Evolutionary conservation across 1,140 invertebrate genomes (phyloP).

Genomic region (Paramacrobiotus metropolitanus): DNA sequence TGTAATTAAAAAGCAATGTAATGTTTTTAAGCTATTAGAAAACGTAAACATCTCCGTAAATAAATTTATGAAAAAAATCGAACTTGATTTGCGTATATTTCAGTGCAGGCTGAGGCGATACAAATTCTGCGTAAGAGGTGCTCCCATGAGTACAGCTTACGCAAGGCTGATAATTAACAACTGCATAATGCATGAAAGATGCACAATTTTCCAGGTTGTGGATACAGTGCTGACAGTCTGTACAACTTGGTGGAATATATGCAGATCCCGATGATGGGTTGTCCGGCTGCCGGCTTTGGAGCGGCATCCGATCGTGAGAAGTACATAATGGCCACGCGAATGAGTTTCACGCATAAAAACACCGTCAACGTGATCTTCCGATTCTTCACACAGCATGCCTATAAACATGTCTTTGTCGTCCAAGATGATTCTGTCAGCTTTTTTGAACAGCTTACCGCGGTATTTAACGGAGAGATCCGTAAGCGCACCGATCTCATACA

Average conservation of each 20-base stretch:
- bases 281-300: background rate
- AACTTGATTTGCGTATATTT: too few species aligned
- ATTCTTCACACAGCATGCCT: background rate
- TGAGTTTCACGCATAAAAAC: background rate
- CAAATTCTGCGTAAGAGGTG: too few species aligned
- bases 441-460: background rate
- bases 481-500: background rate
- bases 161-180: too few species aligned
- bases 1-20: too few species aligned
- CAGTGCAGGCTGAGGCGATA: too few species aligned
- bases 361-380: background rate
- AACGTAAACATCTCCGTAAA: too few species aligned
- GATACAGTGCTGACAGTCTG: conserved; percentile 2
- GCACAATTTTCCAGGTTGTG: too few species aligned
- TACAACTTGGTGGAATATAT: conserved; percentile 1
- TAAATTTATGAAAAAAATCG: too few species aligned
- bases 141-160: too few species aligned
- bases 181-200: too few species aligned
- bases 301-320: background rate
- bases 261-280: conserved; percentile 2
- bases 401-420: background rate
- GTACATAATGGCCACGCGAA: background rate
- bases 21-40: too few species aligned
- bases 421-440: background rate
- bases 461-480: background rate